phyloP scores from a whole-genome alignment of 2,113 vertebrate genomes.

The Corythoichthys haematopterus region DNA sequence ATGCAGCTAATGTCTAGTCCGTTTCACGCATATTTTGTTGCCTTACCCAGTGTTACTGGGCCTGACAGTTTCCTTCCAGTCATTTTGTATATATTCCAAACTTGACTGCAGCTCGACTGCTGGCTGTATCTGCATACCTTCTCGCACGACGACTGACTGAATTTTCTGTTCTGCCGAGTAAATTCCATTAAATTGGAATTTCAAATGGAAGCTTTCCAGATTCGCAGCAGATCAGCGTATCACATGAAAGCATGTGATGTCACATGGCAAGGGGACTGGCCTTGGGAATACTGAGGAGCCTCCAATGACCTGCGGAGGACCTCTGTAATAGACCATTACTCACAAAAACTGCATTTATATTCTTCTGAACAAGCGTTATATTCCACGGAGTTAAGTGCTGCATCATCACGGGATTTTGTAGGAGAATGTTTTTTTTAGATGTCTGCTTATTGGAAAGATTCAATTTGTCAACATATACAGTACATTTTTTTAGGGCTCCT shows the following conservation, averaged over 20 bases:
- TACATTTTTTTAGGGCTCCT: background rate
- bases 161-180: constrained; percentile 63
- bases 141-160: constrained; percentile 58
- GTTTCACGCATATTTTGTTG: background rate
- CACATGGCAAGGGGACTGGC: constrained; percentile 64
- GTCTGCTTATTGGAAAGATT: no score
- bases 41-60: constrained; percentile 51
- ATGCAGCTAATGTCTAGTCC: background rate
- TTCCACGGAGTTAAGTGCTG: background rate
- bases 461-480: background rate
- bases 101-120: constrained; percentile 27
- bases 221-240: constrained; percentile 69
- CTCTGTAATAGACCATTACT: constrained; percentile 10
- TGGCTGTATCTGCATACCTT: constrained; percentile 48
- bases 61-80: constrained; percentile 25
- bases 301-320: constrained; percentile 34
- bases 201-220: constrained; percentile 72
- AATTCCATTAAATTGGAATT: constrained; percentile 75
- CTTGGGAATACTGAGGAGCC: constrained; percentile 41
- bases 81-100: constrained; percentile 41
- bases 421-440: background rate
- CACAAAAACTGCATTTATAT: constrained; percentile 29
- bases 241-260: constrained; percentile 82
- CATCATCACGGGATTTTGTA: background rate
- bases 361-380: constrained; percentile 2